Percentiles rank a stretch among this genome's conserved stretches.
Evolutionary conservation across 2,888 invertebrate species (phyloP).

Genomic region (Vanessa cardui): DNA sequence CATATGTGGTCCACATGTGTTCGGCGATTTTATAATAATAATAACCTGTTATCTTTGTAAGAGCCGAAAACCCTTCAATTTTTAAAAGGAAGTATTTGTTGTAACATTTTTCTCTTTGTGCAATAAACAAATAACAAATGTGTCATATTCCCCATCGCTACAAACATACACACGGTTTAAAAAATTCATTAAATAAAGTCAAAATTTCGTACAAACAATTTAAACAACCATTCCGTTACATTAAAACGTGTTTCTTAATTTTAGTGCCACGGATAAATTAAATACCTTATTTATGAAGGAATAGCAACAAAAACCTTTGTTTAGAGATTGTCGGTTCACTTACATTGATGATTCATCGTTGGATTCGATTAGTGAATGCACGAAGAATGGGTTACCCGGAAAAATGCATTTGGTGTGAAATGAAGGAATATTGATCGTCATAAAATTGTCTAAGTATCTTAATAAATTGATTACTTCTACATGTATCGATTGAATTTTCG

Average conservation of each 20-base stretch:
- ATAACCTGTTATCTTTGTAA: not conserved
- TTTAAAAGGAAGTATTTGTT: too few relatives aligned
- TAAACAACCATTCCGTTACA: not conserved
- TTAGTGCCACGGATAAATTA: not conserved
- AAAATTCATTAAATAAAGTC: not conserved
- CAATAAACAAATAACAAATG: too few relatives aligned
- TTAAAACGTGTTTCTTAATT: not conserved
- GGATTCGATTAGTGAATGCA: constrained; percentile 55
- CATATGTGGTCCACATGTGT: constrained; percentile 11
- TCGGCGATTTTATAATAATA: not conserved
- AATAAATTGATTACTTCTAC: not conserved
- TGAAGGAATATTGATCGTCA: constrained; percentile 30
- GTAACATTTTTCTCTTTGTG: too few relatives aligned
- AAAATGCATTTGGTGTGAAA: constrained; percentile 38
- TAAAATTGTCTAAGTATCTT: not conserved
- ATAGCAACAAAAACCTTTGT: constrained; percentile 48
- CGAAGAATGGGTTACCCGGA: constrained; percentile 62
- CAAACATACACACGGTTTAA: too few relatives aligned
- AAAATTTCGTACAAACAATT: not conserved
- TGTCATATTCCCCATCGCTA: too few relatives aligned
- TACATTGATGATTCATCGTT: constrained; percentile 75
- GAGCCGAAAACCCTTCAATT: too few relatives aligned
- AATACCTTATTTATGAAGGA: not conserved
- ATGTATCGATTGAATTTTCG: not conserved
- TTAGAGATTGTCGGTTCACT: constrained; percentile 59